Evolutionary conservation across 2,797 vertebrate genomes (phyloP), one percentile per base, ranked within the genome.

Genomic region (Pyrocephalus nanus): DNA sequence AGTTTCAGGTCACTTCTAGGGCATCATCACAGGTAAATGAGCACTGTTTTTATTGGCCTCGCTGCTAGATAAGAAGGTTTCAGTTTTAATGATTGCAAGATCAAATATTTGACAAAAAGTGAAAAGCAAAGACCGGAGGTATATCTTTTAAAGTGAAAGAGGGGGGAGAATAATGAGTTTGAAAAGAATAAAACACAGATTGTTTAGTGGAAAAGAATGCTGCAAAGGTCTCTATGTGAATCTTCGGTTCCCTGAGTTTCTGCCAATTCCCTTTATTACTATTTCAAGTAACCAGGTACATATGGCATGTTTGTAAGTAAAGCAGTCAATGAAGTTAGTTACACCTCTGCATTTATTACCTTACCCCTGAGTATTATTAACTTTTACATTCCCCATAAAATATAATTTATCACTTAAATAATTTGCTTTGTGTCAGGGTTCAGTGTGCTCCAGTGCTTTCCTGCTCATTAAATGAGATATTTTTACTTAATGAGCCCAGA

Each of bases 381-480:
- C 97, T 98, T 98, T 98, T 98, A 98, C 96, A 98, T 98, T 98
- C 97, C 95, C 96, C 98, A 98, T 98, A 98, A 98, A 98, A 96
- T 97, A 98, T 97, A 97, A 98, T 98, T 98, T 97, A 98, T 98
- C 97, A 97, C 97, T 98, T 97, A 97, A 98, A 98, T 98, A 98
- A 98, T 98, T 98, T 98, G 97, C 98, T 98, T 97, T 98, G 97
- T 98, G 98, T 98, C 97, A 98, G 97, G 98, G 97, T 97, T 98
- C 97, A 98, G 96, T 97, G 97, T 98, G 96, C 97, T 97, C 95
- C 97, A 97, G 96, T 96, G 97, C 98, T 97, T 97, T 98, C 96
- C 92, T 97, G 97, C 97, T 98, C 98, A 97, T 98, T 98, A 98
- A 98, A 98, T 97, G 97, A 98, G 98, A 98, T 98, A 98, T 98